phyloP scores from a whole-genome alignment of 2,888 invertebrate genomes.

The Erebia ligea region DNA sequence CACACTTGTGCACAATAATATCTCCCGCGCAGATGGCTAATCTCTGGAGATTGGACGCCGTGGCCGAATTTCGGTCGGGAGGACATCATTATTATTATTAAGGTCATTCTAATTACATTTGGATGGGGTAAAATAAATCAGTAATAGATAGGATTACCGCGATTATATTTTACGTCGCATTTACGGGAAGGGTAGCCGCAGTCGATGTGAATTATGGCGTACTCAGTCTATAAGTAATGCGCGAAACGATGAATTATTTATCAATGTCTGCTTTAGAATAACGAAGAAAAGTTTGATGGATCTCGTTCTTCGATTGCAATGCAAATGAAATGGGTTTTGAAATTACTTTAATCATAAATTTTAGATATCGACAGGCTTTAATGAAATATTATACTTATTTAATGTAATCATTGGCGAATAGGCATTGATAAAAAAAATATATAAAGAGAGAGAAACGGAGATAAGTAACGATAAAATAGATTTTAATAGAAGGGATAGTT shows the following conservation, averaged over 20 bases:
- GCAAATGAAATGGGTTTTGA: constrained; percentile 1
- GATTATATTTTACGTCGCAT: constrained; percentile 78
- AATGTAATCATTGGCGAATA: not conserved
- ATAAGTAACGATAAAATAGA: too few species aligned
- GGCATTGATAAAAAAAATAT: not conserved
- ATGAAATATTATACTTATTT: too few species aligned
- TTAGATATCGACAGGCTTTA: too few species aligned
- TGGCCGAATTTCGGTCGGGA: too few species aligned
- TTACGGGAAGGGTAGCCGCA: constrained; percentile 67
- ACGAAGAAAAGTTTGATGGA: constrained; percentile 56
- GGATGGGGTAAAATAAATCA: constrained; percentile 65
- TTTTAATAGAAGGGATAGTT: too few species aligned
- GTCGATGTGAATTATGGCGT: constrained; percentile 74
- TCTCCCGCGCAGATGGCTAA: too few species aligned
- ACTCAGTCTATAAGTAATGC: constrained; percentile 79
- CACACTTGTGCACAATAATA: too few species aligned
- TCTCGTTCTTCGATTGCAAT: constrained; percentile 26
- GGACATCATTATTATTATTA: too few species aligned
- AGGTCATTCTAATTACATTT: too few species aligned
- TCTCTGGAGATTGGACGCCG: too few species aligned
- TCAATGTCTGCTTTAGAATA: constrained; percentile 66
- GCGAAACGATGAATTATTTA: constrained; percentile 78
- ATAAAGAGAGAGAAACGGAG: too few species aligned
- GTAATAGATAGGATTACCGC: constrained; percentile 78
- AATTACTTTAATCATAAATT: not conserved